phyloP scores from a whole-genome alignment of 2,797 vertebrate species.

The Dermochelys coriacea region DNA sequence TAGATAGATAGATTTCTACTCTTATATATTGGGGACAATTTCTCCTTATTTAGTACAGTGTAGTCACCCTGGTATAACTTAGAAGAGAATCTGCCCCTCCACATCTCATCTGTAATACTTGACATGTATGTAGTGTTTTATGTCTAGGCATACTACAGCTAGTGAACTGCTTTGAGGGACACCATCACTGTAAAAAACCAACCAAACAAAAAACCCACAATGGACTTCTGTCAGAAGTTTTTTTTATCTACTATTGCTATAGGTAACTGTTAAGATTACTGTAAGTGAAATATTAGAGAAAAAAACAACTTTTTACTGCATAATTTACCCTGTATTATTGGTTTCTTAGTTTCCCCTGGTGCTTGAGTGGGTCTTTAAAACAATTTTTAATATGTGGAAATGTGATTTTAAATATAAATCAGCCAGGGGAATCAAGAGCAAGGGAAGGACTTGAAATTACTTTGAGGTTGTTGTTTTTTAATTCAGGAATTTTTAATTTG shows the following conservation, averaged over 20 bases:
- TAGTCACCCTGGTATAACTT: background rate
- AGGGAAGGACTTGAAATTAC: background rate
- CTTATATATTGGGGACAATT: background rate
- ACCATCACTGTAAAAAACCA: too few species aligned
- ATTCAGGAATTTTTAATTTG: background rate
- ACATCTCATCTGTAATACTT: background rate
- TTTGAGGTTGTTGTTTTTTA: background rate
- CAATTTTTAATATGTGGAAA: background rate
- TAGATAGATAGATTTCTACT: background rate
- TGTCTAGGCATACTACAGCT: background rate
- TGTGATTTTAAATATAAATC: background rate
- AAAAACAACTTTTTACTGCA: too few species aligned
- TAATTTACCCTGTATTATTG: too few species aligned
- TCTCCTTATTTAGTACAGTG: background rate
- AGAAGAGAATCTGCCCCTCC: background rate
- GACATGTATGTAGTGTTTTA: background rate
- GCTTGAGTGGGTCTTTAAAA: background rate
- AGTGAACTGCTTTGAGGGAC: too few species aligned
- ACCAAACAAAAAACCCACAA: too few species aligned
- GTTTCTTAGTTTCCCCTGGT: too few species aligned
- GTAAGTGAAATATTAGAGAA: too few species aligned
- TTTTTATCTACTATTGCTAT: too few species aligned
- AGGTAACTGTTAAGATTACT: too few species aligned
- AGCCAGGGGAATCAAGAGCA: background rate
- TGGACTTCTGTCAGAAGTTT: too few species aligned